Evolutionary conservation across 2,888 invertebrate genomes (phyloP).

Genomic region (Corythucha ciliata): DNA sequence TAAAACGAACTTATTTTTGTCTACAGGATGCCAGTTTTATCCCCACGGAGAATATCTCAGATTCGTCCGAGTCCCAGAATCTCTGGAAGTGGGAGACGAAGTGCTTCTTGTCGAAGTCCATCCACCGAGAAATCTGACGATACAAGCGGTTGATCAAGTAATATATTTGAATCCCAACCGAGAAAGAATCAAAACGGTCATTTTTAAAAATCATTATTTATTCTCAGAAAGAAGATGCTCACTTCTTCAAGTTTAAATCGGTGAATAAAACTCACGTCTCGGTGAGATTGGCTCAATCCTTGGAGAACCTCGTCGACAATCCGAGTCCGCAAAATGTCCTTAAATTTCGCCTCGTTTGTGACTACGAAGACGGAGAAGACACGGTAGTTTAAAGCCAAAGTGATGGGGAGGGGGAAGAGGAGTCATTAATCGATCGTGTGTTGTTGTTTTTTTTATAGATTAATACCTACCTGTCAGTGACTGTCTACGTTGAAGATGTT

Average conservation of each 20-base stretch:
- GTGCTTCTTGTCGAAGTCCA: slow-evolving; percentile 72
- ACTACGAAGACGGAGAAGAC: slow-evolving; percentile 57
- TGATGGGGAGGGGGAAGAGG: background rate
- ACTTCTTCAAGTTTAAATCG: slow-evolving; percentile 63
- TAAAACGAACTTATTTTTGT: too few species aligned
- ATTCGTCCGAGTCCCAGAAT: slow-evolving; percentile 76
- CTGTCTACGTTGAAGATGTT: slow-evolving; percentile 79
- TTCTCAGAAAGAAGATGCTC: slow-evolving; percentile 56
- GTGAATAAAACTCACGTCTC: slow-evolving; percentile 68
- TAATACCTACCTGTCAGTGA: slow-evolving; percentile 71
- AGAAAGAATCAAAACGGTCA: background rate
- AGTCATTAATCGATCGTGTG: too few species aligned
- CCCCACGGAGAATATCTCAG: slow-evolving; percentile 72
- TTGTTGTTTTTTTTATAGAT: slow-evolving; percentile 49
- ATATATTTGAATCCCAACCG: slow-evolving; percentile 16
- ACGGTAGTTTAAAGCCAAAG: slow-evolving; percentile 45
- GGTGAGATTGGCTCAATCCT: slow-evolving; percentile 61
- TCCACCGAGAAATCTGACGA: slow-evolving; percentile 62
- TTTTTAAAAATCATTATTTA: too few species aligned
- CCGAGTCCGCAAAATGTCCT: slow-evolving; percentile 70
- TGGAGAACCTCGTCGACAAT: slow-evolving; percentile 72
- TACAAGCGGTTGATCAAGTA: slow-evolving; percentile 61
- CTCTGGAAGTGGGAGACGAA: slow-evolving; percentile 65
- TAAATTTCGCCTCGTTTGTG: slow-evolving; percentile 71
- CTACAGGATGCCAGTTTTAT: slow-evolving; percentile 71